phyloP scores from a whole-genome alignment of 2,888 invertebrate genomes.

The Hypolimnas misippus region DNA sequence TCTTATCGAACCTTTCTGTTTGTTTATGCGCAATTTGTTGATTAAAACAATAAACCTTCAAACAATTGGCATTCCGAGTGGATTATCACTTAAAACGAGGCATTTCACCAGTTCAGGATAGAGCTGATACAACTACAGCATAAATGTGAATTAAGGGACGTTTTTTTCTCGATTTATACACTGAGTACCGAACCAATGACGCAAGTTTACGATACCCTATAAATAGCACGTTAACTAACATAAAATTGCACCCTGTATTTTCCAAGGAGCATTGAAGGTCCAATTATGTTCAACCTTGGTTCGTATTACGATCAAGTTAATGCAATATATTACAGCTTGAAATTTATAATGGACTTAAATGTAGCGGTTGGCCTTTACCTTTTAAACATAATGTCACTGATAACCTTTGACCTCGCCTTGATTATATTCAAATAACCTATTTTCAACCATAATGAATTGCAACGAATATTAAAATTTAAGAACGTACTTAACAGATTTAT shows the following conservation, averaged over 20 bases:
- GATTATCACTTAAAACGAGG: too few species aligned
- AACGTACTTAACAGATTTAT: not conserved
- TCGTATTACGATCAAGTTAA: conserved; percentile 44
- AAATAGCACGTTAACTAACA: conserved; percentile 40
- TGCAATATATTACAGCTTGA: conserved; percentile 45
- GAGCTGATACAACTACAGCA: too few species aligned
- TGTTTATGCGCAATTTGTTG: too few species aligned
- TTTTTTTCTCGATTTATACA: too few species aligned
- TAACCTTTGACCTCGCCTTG: conserved; percentile 34
- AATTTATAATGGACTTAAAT: conserved; percentile 42
- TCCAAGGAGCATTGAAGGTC: conserved; percentile 53
- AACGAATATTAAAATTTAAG: not conserved
- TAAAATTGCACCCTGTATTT: conserved; percentile 54
- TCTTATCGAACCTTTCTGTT: too few species aligned
- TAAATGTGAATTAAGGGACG: too few species aligned
- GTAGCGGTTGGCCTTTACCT: conserved; percentile 36
- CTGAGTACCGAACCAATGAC: not conserved
- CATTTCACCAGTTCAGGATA: too few species aligned
- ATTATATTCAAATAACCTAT: conserved; percentile 21
- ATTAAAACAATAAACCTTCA: too few species aligned
- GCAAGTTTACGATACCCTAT: not conserved
- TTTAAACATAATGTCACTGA: conserved; percentile 42
- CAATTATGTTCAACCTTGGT: conserved; percentile 53
- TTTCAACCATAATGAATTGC: conserved; percentile 22
- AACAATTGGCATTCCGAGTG: too few species aligned